A percentile compares a stretch with the other conserved stretches of the same genome.
phyloP scores from a whole-genome alignment of 2,113 vertebrate species.

The Corapipo altera region DNA sequence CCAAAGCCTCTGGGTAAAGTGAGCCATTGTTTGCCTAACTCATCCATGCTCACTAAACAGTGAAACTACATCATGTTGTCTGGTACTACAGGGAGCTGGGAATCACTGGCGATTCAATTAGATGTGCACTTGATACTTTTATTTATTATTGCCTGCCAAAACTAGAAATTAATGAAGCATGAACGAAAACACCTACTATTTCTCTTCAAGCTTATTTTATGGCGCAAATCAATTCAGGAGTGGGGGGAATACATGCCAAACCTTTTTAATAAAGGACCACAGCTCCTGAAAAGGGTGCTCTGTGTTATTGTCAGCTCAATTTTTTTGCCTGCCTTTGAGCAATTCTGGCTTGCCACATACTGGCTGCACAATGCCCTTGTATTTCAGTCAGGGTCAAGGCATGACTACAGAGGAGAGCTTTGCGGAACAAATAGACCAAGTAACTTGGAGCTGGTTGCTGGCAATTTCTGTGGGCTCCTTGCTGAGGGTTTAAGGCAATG shows the following conservation, averaged over 20 bases:
- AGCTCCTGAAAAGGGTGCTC: constrained; percentile 13
- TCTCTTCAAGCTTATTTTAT: constrained; percentile 68
- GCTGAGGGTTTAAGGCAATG: not conserved
- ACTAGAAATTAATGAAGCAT: constrained; percentile 77
- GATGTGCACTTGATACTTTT: constrained; percentile 63
- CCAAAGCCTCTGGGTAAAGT: constrained; percentile 23
- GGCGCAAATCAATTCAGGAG: constrained; percentile 64
- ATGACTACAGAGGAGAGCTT: not conserved
- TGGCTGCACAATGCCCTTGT: not conserved
- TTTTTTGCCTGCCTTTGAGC: not conserved
- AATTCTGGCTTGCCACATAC: not conserved
- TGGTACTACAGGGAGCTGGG: constrained; percentile 43
- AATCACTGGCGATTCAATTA: constrained; percentile 73
- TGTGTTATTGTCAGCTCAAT: not conserved
- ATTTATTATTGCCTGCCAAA: constrained; percentile 72
- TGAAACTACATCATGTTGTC: constrained; percentile 39
- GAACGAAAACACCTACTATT: constrained; percentile 69
- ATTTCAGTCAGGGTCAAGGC: constrained; percentile 15
- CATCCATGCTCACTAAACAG: not conserved
- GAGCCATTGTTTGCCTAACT: constrained; percentile 54
- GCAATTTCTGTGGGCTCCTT: not conserved
- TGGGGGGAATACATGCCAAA: constrained; percentile 34
- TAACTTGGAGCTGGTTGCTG: not conserved
- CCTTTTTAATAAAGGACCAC: constrained; percentile 48
- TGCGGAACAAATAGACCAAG: not conserved